Conservation (phyloP, 2,888 invertebrate genomes). For the Blastobasis lacticolella region DNA sequence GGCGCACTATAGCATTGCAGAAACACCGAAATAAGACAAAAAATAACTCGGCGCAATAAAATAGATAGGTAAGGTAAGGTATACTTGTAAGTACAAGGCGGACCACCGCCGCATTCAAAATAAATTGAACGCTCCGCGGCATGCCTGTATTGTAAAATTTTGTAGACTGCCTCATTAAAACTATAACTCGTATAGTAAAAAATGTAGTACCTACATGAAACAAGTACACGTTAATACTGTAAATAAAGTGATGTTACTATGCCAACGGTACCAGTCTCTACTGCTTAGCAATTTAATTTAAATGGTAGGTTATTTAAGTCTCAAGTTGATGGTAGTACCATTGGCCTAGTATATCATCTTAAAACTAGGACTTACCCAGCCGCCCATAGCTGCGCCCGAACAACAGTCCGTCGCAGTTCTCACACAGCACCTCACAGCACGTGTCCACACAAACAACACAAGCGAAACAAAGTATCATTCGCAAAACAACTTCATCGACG, state of each 20-base stretch:
- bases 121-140: not conserved
- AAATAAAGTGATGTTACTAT: no score
- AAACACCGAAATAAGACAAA: conserved; percentile 18
- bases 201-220: no score
- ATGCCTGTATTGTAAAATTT: no score
- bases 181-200: no score
- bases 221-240: no score
- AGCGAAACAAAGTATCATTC: conserved; percentile 69
- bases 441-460: conserved; percentile 65
- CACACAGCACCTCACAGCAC: conserved; percentile 57
- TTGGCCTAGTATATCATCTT: no score
- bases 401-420: conserved; percentile 35
- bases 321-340: no score
- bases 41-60: not conserved
- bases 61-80: not conserved
- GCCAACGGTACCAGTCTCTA: no score
- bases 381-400: conserved; percentile 26
- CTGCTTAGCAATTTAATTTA: no score
- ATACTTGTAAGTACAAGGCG: not conserved
- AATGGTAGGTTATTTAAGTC: no score
- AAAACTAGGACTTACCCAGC: conserved; percentile 31
- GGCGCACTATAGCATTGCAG: conserved; percentile 26
- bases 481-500: conserved; percentile 71
- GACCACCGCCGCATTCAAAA: conserved; percentile 1
- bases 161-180: no score